phyloP scores from a whole-genome alignment of 2,113 vertebrate genomes.

The Phalacrocorax brasilianus region DNA sequence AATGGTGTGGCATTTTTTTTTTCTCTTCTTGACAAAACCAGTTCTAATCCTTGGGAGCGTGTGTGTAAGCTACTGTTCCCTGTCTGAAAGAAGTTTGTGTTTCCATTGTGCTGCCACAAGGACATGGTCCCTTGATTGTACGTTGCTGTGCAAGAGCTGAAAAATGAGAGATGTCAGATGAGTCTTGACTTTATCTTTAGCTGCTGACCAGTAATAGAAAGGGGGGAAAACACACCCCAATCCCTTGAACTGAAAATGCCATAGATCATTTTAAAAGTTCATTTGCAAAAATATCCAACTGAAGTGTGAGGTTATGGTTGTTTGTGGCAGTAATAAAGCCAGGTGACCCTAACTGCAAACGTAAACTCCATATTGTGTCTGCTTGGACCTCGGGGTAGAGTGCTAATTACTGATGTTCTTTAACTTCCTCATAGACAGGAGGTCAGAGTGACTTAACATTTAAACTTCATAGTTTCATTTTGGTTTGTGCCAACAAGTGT shows the following conservation, averaged over 20 bases:
- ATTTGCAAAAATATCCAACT: background rate
- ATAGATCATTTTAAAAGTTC: background rate
- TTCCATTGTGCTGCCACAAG: background rate
- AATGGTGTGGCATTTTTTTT: background rate
- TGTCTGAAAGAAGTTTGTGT: background rate
- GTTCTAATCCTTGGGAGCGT: background rate
- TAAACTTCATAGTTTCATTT: background rate
- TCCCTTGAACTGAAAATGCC: background rate
- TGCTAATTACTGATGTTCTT: background rate
- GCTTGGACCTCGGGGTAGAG: background rate
- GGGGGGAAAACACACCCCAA: too few species aligned
- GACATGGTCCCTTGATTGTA: background rate
- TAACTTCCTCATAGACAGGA: background rate
- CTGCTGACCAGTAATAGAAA: background rate
- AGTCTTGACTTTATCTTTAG: background rate
- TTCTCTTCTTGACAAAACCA: background rate
- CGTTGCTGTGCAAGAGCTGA: background rate
- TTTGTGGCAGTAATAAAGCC: background rate
- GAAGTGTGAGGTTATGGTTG: background rate
- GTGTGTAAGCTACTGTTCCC: background rate
- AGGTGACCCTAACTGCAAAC: background rate
- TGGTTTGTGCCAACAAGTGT: background rate
- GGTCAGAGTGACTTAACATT: background rate
- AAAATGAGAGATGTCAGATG: background rate
- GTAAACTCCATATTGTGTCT: background rate